Evolutionary conservation across 2,113 vertebrate genomes (phyloP).

Genomic region (Silurus glanis): DNA sequence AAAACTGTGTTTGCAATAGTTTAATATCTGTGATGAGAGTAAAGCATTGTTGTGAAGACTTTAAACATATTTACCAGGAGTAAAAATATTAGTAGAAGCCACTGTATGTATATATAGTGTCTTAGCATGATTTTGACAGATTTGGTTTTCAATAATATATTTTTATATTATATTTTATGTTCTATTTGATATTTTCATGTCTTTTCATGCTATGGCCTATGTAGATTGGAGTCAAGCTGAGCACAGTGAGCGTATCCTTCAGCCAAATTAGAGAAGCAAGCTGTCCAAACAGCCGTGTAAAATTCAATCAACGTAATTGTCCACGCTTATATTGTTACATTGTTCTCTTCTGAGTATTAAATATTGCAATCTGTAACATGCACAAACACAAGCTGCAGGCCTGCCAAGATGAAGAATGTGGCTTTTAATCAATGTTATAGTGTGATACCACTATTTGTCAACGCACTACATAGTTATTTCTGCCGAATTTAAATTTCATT

Average conservation of each 20-base stretch:
- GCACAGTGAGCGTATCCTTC: constrained; percentile 66
- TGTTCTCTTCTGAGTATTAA: constrained; percentile 12
- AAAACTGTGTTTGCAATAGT: no score
- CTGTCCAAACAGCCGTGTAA: constrained; percentile 70
- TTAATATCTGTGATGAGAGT: no score
- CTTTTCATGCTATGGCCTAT: constrained; percentile 32
- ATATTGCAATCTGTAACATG: neutral
- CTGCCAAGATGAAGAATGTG: constrained; percentile 25
- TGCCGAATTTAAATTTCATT: constrained; percentile 9
- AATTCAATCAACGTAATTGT: constrained; percentile 21
- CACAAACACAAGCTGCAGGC: neutral
- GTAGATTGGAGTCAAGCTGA: constrained; percentile 69
- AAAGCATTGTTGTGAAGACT: no score
- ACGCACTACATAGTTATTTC: constrained; percentile 20
- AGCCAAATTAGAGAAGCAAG: constrained; percentile 65
- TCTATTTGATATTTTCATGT: no score
- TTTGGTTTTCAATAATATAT: neutral
- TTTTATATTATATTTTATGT: neutral
- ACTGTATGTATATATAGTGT: neutral
- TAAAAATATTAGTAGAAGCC: no score
- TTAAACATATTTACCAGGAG: no score
- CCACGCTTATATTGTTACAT: constrained; percentile 1
- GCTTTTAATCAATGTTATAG: constrained; percentile 37
- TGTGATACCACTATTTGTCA: constrained; percentile 29
- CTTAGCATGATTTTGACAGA: neutral